Conservation (phyloP, 1,140 invertebrate species). For the Drosophila kikkawai region DNA sequence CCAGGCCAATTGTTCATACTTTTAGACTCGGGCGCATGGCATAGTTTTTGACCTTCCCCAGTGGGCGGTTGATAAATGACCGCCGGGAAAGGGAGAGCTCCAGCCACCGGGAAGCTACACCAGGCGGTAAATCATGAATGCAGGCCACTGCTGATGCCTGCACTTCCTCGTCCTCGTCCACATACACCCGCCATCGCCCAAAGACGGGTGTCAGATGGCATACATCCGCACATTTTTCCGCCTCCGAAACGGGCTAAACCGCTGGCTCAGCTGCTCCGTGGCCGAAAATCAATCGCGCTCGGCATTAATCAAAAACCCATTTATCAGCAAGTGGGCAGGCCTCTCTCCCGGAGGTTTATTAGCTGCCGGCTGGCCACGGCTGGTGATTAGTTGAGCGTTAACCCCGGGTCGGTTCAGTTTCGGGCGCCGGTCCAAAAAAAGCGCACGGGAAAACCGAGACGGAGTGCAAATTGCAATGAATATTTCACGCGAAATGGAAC, state of each 20-base stretch:
- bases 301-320: slow-evolving; percentile 81
- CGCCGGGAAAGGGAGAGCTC: slow-evolving; percentile 8
- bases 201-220: slow-evolving; percentile 25
- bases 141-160: slow-evolving; percentile 53
- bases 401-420: slow-evolving; percentile 53
- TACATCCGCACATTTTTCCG: slow-evolving; percentile 60
- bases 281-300: slow-evolving; percentile 68
- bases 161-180: slow-evolving; percentile 34
- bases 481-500: slow-evolving; percentile 50
- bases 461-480: slow-evolving; percentile 66
- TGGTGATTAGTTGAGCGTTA: slow-evolving; percentile 81
- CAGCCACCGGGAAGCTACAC: slow-evolving; percentile 25
- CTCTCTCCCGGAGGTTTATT: slow-evolving; percentile 34
- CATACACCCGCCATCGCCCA: slow-evolving; percentile 12
- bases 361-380: slow-evolving; percentile 38
- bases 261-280: slow-evolving; percentile 58
- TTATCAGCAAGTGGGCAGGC: slow-evolving; percentile 54
- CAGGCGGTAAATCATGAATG: slow-evolving; percentile 45
- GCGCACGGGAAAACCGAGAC: neutral
- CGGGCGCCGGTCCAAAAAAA: slow-evolving; percentile 3
- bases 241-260: slow-evolving; percentile 28
- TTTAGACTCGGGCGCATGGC: slow-evolving; percentile 25
- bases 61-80: slow-evolving; percentile 56
- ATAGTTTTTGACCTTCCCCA: slow-evolving; percentile 22
- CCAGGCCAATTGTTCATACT: slow-evolving; percentile 45